A percentile compares a stretch with the other conserved stretches of the same genome.
phyloP scores from a whole-genome alignment of 35 echinoderm and acorn worm species.

The Ptychodera flava region DNA sequence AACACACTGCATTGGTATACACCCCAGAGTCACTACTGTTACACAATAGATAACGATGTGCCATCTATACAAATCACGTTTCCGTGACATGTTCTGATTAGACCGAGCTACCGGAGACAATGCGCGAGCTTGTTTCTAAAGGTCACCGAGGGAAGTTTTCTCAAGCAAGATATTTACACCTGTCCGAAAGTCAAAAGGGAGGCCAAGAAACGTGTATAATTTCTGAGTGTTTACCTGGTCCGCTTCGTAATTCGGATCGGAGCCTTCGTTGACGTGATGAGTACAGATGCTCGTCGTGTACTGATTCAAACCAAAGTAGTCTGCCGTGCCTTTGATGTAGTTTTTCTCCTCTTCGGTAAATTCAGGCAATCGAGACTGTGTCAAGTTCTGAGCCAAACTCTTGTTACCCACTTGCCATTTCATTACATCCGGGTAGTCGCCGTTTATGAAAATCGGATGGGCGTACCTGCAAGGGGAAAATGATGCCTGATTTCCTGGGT shows the following conservation, averaged over 20 bases:
- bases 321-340: constrained; percentile 35
- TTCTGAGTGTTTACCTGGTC: constrained; percentile 92
- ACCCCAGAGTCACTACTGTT: too few species aligned
- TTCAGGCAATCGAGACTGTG: constrained; percentile 58
- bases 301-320: constrained; percentile 48
- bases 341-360: constrained; percentile 71
- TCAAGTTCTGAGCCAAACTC: constrained; percentile 40
- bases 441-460: constrained; percentile 62
- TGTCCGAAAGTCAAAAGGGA: too few species aligned
- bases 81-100: too few species aligned
- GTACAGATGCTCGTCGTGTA: not conserved
- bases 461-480: constrained; percentile 39
- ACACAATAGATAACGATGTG: too few species aligned
- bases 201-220: too few species aligned
- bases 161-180: too few species aligned
- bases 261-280: not conserved
- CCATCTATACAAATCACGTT: too few species aligned
- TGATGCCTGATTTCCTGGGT: too few species aligned
- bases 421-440: constrained; percentile 87
- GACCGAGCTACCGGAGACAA: too few species aligned
- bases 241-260: constrained; percentile 57
- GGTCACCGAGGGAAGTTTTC: too few species aligned
- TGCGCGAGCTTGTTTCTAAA: too few species aligned
- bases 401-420: constrained; percentile 54
- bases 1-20: too few species aligned